Evolutionary conservation across 2,888 invertebrate genomes (phyloP).

Genomic region (Gastracanthus pulcherrimus): DNA sequence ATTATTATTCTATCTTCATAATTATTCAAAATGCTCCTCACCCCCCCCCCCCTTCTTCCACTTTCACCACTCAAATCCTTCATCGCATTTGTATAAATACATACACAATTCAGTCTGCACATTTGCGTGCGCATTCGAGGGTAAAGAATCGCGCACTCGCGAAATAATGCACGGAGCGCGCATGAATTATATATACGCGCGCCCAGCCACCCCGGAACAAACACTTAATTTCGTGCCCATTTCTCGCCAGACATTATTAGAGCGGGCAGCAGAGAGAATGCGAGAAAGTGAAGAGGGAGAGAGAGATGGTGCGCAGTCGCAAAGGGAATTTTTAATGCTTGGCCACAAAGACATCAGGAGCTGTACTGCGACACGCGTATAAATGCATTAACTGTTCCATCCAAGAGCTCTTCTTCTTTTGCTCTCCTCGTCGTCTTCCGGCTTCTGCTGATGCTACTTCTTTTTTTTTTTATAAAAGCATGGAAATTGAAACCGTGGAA

Average conservation of each 20-base stretch:
- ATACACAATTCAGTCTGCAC: no score
- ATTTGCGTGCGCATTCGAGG: background rate
- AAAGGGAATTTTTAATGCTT: slow-evolving; percentile 6
- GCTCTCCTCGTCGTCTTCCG: background rate
- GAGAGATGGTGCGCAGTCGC: background rate
- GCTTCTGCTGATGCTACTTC: background rate
- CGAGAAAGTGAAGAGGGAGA: background rate
- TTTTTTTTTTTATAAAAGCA: background rate
- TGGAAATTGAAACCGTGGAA: slow-evolving; percentile 26
- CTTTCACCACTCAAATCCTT: background rate
- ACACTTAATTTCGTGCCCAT: slow-evolving; percentile 19
- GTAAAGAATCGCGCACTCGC: background rate
- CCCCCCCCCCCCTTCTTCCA: background rate
- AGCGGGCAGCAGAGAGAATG: background rate
- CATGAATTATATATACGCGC: background rate
- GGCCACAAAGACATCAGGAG: background rate
- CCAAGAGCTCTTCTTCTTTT: background rate
- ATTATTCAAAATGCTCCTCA: background rate
- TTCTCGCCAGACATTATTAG: background rate
- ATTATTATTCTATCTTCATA: background rate
- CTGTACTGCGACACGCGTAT: no score
- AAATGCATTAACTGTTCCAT: slow-evolving; percentile 2
- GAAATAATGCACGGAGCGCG: slow-evolving; percentile 4
- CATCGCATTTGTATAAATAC: background rate
- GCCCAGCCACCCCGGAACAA: slow-evolving; percentile 2